Percentiles rank a stretch among this genome's conserved stretches.
These are phyloP conservation scores for Fissipunctia ypsillon DNA, from an alignment of 2,888 invertebrate genomes.

Conservation along the genomic window DNA sequence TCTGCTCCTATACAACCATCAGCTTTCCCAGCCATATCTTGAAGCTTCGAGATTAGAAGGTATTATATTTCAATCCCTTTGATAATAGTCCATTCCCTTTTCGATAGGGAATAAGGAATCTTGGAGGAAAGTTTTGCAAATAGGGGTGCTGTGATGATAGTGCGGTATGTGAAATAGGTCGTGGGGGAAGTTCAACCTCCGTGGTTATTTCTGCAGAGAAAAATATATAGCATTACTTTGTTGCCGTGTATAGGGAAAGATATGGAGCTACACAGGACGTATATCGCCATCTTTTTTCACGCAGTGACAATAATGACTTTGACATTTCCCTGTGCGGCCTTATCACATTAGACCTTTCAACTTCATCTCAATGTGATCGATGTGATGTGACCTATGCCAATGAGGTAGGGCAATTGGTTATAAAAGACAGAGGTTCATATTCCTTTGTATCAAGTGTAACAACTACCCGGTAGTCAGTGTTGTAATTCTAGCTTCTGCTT, in stretches of 20 bases:
- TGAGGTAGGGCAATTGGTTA: neutral
- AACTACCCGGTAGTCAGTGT: too few species aligned
- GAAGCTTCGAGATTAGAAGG: conserved; percentile 33
- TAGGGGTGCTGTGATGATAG: neutral
- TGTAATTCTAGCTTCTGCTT: too few species aligned
- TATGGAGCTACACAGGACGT: neutral
- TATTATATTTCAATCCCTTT: conserved; percentile 56
- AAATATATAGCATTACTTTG: neutral
- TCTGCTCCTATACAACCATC: conserved; percentile 19
- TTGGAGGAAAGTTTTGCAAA: conserved; percentile 10
- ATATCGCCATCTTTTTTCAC: neutral
- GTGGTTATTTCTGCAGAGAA: neutral
- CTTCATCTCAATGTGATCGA: neutral
- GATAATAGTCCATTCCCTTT: conserved; percentile 35
- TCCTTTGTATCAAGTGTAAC: too few species aligned
- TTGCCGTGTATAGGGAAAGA: neutral
- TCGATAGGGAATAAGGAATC: neutral
- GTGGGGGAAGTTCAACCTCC: neutral
- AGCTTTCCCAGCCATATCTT: conserved; percentile 53
- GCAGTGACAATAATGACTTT: neutral
- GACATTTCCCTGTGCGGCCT: neutral
- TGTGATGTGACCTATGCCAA: too few species aligned
- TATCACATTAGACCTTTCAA: neutral
- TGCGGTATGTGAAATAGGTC: neutral
- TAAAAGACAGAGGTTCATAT: neutral